Base-by-base conservation (phyloP, 1,140 invertebrate genomes). In the Caenorhabditis briggsae region DNA sequence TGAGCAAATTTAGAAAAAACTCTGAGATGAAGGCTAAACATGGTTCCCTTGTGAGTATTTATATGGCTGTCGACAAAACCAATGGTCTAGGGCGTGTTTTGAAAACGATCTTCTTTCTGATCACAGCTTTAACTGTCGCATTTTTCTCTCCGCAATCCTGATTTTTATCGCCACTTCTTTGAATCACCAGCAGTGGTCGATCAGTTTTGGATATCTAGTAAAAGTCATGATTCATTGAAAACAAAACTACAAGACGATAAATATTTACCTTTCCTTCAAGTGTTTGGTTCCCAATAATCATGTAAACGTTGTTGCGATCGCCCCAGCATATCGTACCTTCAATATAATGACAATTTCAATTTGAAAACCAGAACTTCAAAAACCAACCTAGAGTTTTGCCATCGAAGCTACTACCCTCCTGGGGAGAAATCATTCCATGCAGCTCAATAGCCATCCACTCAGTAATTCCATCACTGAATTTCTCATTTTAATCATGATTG, bases 221-320 rank as follows among this genome's bases (percentile, higher is more conserved):
- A 12, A 78, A 50, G 5, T 46, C 8, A 12, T n/a, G 11, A 50
- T 18, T 25, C 23, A 48, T 6, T 78, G 33, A 50, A 18, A 78
- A 53, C 5, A 53, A 65, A 65, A n/a, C n/a, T n/a, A n/a, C n/a
- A 65, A 18, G 50, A 20, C 48, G n/a, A 16, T 46, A 18, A 70
- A 70, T 70, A 53, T 78, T 78, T 78, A 78, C 70, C n/a, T 78
- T 78, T 78, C 70, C 70, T 78, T 78, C 70, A 78, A 78, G 70
- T 78, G 70, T 78, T 23, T 78, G 70, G n/a, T 78, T 78, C 11
- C 70, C 70, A n/a, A 78, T 53, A 25, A 78, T 23, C 70, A 78
- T 50, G 46, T 78, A 78, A n/a, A 78, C 46, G 70, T 78, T 78
- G 16, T 53, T 53, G 70, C n/a, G 33, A 46, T 78, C 70, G 48